Base-by-base conservation (phyloP, 1,140 invertebrate genomes). In the Trachymyrmex septentrionalis region DNA sequence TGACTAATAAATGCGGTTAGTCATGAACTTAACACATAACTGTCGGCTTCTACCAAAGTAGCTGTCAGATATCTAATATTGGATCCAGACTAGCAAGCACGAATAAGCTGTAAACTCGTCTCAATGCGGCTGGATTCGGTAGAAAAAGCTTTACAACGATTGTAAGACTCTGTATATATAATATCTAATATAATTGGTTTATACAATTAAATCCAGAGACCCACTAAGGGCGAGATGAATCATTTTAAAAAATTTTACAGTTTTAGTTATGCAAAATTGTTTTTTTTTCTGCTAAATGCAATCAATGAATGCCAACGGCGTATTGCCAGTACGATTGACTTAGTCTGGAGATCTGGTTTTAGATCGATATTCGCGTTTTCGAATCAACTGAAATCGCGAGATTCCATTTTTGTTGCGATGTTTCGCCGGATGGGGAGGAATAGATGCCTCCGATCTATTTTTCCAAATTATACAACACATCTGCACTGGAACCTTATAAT, bases 1-100 rank as follows among this genome's bases (percentile, higher is more conserved):
- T 67, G 77, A 90, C 86, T 91, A 88, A 90, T 90, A 85, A 44
- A 87, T 66, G 86, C 75, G 53, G 34, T 80, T 85, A 87, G 77
- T 90, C 88, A 76, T 72, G 66, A 59, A 61, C 34, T 82, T 59
- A 24, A 38, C 19, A 61, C 27, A 21, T 50, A 55, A 38, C 38
- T 30, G 24, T 61, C 59, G 27, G 24, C 38, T 19, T 38, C 21
- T 19, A 44, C 21, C 34, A 14, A 50, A 72, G 27, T 48, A 21
- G 12, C 38, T n/a, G 34, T 69, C 38, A 16, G 21, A 24, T 5
- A 19, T 27, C 66, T 50, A 2, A 48, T n/a, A 5, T 21, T 2
- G 38, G n/a, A 69, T 44, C 38, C 38, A 48, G 21, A 69, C 3
- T 19, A 50, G 38, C n/a, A 12, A 50, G 21, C 34, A n/a, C 64